Evolutionary conservation across 2,888 invertebrate species (phyloP).

Genomic region (Meandrusa payeni): DNA sequence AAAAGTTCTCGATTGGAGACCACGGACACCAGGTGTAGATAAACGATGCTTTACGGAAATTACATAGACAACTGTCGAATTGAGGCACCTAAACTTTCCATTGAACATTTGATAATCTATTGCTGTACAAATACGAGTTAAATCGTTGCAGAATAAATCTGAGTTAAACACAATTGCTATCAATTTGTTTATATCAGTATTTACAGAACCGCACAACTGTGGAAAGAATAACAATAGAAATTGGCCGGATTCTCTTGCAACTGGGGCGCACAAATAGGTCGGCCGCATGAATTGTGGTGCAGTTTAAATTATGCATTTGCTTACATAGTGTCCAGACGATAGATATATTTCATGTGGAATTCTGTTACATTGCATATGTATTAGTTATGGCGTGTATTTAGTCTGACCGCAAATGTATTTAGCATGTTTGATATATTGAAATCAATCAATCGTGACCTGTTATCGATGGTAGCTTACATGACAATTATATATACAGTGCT

Average conservation of each 20-base stretch:
- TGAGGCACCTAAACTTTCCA: too few relatives aligned
- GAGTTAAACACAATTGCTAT: not conserved
- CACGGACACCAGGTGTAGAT: too few relatives aligned
- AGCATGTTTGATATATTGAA: not conserved
- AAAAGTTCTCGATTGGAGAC: too few relatives aligned
- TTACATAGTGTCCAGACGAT: constrained; percentile 1
- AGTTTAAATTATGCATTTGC: constrained; percentile 16
- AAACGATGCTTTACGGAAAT: too few relatives aligned
- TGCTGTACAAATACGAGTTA: too few relatives aligned
- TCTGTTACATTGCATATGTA: not conserved
- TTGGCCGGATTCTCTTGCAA: constrained; percentile 5
- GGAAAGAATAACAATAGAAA: constrained; percentile 14
- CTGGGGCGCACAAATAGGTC: constrained; percentile 15
- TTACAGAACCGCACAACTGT: constrained; percentile 8
- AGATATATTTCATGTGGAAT: constrained; percentile 6
- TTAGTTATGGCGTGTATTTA: not conserved
- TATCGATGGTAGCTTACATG: too few relatives aligned
- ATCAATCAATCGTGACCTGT: not conserved
- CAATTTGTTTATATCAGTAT: constrained; percentile 10
- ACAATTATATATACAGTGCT: too few relatives aligned
- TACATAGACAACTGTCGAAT: too few relatives aligned
- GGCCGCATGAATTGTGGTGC: constrained; percentile 10
- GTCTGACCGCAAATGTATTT: not conserved
- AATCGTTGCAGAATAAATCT: too few relatives aligned
- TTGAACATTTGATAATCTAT: too few relatives aligned